Evolutionary conservation across 1,140 invertebrate genomes (phyloP).

Genomic region (Cepaea nemoralis): DNA sequence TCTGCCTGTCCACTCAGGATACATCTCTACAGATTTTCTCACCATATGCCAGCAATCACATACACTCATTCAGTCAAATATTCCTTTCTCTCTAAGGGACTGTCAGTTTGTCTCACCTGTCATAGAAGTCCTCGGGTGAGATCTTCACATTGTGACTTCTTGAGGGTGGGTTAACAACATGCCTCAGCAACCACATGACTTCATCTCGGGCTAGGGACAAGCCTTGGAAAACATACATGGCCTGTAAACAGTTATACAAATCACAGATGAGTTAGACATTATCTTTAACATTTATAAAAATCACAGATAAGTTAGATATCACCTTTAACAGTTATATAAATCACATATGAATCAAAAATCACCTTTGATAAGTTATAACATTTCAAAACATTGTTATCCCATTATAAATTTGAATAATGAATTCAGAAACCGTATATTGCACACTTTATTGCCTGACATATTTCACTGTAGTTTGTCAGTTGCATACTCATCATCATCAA

Average conservation of each 20-base stretch:
- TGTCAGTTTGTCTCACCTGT: slow-evolving; percentile 57
- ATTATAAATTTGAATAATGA: no score
- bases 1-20: no score
- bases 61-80: no score
- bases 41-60: no score
- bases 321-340: neutral
- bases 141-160: slow-evolving; percentile 74
- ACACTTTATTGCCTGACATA: no score
- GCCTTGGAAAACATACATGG: slow-evolving; percentile 96
- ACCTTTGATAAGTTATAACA: no score
- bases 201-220: slow-evolving; percentile 95
- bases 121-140: slow-evolving; percentile 70
- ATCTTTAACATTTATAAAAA: neutral
- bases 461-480: no score
- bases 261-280: neutral
- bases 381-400: no score
- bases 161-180: slow-evolving; percentile 93
- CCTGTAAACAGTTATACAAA: slow-evolving; percentile 70
- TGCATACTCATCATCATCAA: no score
- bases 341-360: neutral
- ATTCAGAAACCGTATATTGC: no score
- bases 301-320: neutral
- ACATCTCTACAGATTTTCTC: no score
- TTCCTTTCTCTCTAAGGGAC: no score
- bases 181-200: slow-evolving; percentile 94